Conservation (phyloP, 2,888 invertebrate genomes). For the Apodemia hepburni region DNA sequence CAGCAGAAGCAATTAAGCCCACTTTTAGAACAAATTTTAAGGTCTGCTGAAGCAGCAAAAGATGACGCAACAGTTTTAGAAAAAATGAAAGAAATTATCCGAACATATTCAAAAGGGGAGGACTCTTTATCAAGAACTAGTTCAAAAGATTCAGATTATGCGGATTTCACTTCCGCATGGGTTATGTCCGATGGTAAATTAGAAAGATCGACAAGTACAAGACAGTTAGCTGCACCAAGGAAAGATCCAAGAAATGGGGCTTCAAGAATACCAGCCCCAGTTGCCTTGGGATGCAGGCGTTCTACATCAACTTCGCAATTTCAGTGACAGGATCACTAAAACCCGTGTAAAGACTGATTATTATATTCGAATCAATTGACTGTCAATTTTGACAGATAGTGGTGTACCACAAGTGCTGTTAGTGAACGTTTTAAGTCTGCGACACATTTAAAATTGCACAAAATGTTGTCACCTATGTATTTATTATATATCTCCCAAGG, state of each 20-base stretch:
- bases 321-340: slow-evolving; percentile 51
- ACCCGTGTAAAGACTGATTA: slow-evolving; percentile 37
- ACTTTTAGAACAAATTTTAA: slow-evolving; percentile 85
- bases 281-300: slow-evolving; percentile 63
- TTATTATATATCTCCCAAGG: slow-evolving; percentile 26
- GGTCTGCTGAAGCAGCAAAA: slow-evolving; percentile 85
- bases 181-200: slow-evolving; percentile 86
- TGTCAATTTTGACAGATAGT: slow-evolving; percentile 21
- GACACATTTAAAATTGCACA: not conserved
- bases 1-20: slow-evolving; percentile 82
- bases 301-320: slow-evolving; percentile 72
- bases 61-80: slow-evolving; percentile 87
- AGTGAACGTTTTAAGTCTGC: slow-evolving; percentile 3
- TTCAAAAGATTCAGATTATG: slow-evolving; percentile 80
- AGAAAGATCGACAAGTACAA: slow-evolving; percentile 79
- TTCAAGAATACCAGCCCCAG: slow-evolving; percentile 71
- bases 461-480: slow-evolving; percentile 14
- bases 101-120: slow-evolving; percentile 69
- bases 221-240: slow-evolving; percentile 68
- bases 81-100: slow-evolving; percentile 85
- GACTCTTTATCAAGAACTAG: slow-evolving; percentile 71
- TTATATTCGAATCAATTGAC: slow-evolving; percentile 31
- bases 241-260: slow-evolving; percentile 65
- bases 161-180: slow-evolving; percentile 86
- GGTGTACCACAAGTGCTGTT: slow-evolving; percentile 3